Percentiles rank a stretch among this genome's conserved stretches.
Conservation (phyloP, 2,888 invertebrate genomes). For the Unio pictorum region DNA sequence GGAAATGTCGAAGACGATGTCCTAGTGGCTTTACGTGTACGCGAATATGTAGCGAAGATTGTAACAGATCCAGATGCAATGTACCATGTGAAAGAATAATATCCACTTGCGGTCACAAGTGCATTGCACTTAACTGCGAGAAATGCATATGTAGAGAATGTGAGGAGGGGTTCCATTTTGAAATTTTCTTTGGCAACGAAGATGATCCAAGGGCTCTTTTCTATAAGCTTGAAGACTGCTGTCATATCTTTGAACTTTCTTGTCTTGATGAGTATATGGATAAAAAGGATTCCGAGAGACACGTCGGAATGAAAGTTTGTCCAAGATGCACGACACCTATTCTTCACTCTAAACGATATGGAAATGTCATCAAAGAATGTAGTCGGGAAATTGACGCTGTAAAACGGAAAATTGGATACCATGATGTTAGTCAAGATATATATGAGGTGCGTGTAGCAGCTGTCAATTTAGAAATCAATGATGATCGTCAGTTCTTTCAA, state of each 20-base stretch:
- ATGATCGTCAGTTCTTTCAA: too few relatives aligned
- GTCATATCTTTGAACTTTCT: constrained; percentile 67
- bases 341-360: constrained; percentile 77
- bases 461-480: too few relatives aligned
- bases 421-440: too few relatives aligned
- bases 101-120: constrained; percentile 71
- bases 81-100: constrained; percentile 61
- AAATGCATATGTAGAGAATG: constrained; percentile 81
- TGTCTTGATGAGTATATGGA: constrained; percentile 70
- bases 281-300: constrained; percentile 69
- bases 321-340: constrained; percentile 78
- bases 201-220: constrained; percentile 75
- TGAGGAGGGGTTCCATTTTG: constrained; percentile 61
- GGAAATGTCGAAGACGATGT: constrained; percentile 57
- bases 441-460: too few relatives aligned
- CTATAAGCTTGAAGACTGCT: constrained; percentile 63
- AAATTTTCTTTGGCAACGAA: constrained; percentile 73
- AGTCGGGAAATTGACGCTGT: constrained; percentile 68
- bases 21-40: constrained; percentile 52
- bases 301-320: constrained; percentile 72
- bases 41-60: constrained; percentile 68
- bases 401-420: constrained; percentile 31
- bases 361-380: constrained; percentile 74
- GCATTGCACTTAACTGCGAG: constrained; percentile 83
- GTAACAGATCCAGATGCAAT: constrained; percentile 66